A percentile compares a stretch with the other conserved stretches of the same genome.
phyloP scores from a whole-genome alignment of 2,113 vertebrate genomes.

The Maccullochella peelii region DNA sequence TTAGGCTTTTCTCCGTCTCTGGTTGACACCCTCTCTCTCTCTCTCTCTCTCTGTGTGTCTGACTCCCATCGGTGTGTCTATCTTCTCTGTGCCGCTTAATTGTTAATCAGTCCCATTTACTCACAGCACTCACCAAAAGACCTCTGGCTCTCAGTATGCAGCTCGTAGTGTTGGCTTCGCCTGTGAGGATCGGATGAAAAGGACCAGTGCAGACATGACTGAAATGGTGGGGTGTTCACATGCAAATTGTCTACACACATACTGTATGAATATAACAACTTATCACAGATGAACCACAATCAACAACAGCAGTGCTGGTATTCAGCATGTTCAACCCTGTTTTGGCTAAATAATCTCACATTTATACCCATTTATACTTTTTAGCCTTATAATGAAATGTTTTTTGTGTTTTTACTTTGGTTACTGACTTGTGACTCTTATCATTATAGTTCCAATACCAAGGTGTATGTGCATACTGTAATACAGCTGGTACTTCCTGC shows the following conservation, averaged over 20 bases:
- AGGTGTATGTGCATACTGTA: not conserved
- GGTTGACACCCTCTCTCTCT: constrained; percentile 7
- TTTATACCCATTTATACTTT: not conserved
- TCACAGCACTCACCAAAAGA: constrained; percentile 12
- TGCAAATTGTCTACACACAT: not conserved
- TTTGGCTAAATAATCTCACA: not conserved
- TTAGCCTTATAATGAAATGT: not conserved
- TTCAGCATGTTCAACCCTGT: not conserved
- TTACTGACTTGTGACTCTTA: not conserved
- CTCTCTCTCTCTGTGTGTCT: constrained; percentile 8
- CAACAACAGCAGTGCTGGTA: not conserved
- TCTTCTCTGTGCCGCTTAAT: constrained; percentile 22
- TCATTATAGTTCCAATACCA: not conserved
- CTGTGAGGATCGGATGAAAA: constrained; percentile 22
- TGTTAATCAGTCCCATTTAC: constrained; percentile 46
- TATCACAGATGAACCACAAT: not conserved
- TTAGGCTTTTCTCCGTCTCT: constrained; percentile 21
- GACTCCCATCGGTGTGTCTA: constrained; percentile 23
- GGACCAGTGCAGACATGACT: not conserved
- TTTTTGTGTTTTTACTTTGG: not conserved
- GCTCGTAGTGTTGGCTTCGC: constrained; percentile 7
- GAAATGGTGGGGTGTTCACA: not conserved
- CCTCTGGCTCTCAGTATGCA: constrained; percentile 35
- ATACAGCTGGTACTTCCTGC: no score
- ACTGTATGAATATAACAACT: not conserved